Evolutionary conservation across 2,113 vertebrate genomes (phyloP), one percentile per base, ranked within the genome.

Genomic region (Cyanoliseus patagonus): DNA sequence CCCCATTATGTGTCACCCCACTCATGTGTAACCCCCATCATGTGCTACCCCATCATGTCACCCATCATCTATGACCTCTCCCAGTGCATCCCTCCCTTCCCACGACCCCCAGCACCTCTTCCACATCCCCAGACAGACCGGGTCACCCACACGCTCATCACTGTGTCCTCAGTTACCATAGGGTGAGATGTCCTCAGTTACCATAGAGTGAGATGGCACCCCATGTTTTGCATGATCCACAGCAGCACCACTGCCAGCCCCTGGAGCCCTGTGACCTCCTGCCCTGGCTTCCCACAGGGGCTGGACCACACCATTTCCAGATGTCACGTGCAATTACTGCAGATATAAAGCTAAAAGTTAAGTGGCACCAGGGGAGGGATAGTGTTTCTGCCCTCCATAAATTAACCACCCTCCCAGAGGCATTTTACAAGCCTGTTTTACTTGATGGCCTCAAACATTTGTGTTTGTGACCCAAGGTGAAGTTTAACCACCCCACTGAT

Each of bases 331-430:
- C 92, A 85, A 94, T 96, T 69, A 89, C 73, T 6, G 55, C 90
- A 35, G 63, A 57, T 18, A 49, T 19, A 66, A 88, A 95, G 88
- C 17, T 80, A 83, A 64, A 74, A 88, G 70, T 89, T 74, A 91
- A 96, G 77, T 41, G 93, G 90, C 84, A 77, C 88, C 83, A 33
- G 25, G 92, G 94, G 94, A 96, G 53, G 59, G 86, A 91, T 69
- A 83, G 57, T 70, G 77, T 77, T 88, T 24, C 85, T 72, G 73
- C 73, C 77, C 75, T 86, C 94, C 66, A 70, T 96, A 92, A 96
- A 97, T 96, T 86, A 96, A 68, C 74, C 46, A 0, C 14, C 25
- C 86, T 59, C 88, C 79, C 16, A 2, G 90, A 16, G 90, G 82
- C 10, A 0, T 47, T 92, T 93, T 87, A 89, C 44, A 61, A 92